Evolutionary conservation across 2,888 invertebrate genomes (phyloP).

Genomic region (Eilema griseolum): DNA sequence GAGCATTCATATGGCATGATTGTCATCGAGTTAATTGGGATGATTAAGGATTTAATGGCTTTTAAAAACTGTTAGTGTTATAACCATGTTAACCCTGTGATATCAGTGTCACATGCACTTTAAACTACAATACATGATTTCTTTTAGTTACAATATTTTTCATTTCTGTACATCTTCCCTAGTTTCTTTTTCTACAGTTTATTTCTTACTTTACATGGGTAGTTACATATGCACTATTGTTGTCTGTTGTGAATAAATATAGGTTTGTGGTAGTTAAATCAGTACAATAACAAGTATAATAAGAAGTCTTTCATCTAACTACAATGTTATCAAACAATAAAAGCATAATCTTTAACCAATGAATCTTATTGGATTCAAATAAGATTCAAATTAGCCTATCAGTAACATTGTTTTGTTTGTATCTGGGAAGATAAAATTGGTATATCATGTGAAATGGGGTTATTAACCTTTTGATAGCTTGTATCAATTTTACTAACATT

Average conservation of each 20-base stretch:
- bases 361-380: slow-evolving; percentile 5
- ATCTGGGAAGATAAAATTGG: not conserved
- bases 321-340: not conserved
- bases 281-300: not conserved
- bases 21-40: slow-evolving; percentile 85
- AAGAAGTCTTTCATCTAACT: not conserved
- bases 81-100: slow-evolving; percentile 81
- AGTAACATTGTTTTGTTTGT: slow-evolving; percentile 2
- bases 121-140: slow-evolving; percentile 79
- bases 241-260: not conserved
- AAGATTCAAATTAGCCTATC: slow-evolving; percentile 1
- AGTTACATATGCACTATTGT: not conserved
- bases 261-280: not conserved
- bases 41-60: slow-evolving; percentile 72
- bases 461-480: slow-evolving; percentile 1
- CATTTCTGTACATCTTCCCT: slow-evolving; percentile 41
- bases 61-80: slow-evolving; percentile 61
- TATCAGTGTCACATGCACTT: slow-evolving; percentile 83
- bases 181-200: not conserved
- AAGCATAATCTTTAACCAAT: not conserved
- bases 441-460: not conserved
- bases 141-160: slow-evolving; percentile 67
- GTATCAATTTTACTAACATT: not conserved
- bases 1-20: slow-evolving; percentile 83
- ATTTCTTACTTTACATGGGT: not conserved